Evolutionary conservation across 2,797 vertebrate species (phyloP), one percentile per base, ranked within the genome.

Genomic region (Poeciliopsis presidionis): DNA sequence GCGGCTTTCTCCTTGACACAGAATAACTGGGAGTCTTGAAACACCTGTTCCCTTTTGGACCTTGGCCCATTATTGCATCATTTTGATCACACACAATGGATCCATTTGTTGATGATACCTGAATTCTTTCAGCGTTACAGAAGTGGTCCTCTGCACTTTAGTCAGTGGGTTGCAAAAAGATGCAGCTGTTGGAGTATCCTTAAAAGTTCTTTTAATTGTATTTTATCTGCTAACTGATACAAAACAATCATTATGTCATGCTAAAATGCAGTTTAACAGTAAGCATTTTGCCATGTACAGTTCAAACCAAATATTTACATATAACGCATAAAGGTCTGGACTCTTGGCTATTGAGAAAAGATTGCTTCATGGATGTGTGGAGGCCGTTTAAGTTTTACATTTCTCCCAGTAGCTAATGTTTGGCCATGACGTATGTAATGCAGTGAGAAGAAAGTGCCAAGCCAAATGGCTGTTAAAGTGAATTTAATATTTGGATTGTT

Each of bases 131-230:
- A 71, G 28, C 14, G 9, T 76, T 47, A 71, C 76, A 28, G 79
- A 75, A 49, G 72, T 59, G 82, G 45, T 86, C 22, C 22, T 76
- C 81, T 70, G 72, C 41, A n/a, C 63, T 84, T 69, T 77, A 77
- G 72, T 71, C 67, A 33, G 6, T 41, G 49, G 79, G 49, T 78
- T 83, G 79, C 20, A 89, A 90, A 93, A 89, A 86, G 89, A 88
- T 80, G 45, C 4, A 63, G 77, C 81, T 82, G 78, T 90, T 81
- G 55, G 77, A 83, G 59, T 70, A 61, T 76, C 77, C 72, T 41
- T 77, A 79, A 78, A 57, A 80, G 59, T 36, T 72, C 47, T 72
- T 80, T 77, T 82, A 22, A 81, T 81, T 79, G 47, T 72, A 83
- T 67, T 1, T 1, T 49, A 71, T 65, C 80, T 73, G 55, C 76